Base-by-base conservation (phyloP, 2,888 invertebrate genomes). In the Apotomis turbidana region DNA sequence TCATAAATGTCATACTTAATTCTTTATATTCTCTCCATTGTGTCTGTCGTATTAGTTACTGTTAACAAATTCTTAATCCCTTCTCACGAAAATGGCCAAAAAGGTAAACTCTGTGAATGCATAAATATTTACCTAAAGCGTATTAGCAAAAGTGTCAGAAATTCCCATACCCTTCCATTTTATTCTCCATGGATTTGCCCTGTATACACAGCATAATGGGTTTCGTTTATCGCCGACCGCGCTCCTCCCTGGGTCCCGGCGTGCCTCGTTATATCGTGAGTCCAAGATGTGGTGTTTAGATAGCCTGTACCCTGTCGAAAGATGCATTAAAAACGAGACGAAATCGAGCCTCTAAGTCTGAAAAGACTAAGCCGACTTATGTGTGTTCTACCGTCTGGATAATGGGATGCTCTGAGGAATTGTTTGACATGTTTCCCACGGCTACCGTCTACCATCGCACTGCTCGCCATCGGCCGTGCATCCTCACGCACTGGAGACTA, bases 211-310 rank as follows among this genome's bases (percentile, higher is more conserved):
- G 51, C 67, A 71, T 52, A 62, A 71, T 62, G 68, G 71, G 46
- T 44, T 68, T 27, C 68, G 68, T 68, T 71, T 71, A 71, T 71
- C 71, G 52, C 51, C 49, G 12, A 71, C 57, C 57, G 67, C 60
- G 67, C 55, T 57, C 57, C 46, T 46, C 49, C 58, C 55, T 41
- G 27, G 60, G 67, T 68, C 71, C 71, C 62, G 0, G 51, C 55
- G 61, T 62, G 62, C 62, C 63, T 44, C 71, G 49, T 71, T 67
- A 71, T 67, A 61, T 71, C 66, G 36, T 38, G 54, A 54, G 64
- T 61, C 51, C 71, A 41, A 68, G 71, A 71, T 71, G 57, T 44
- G 57, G 62, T 68, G 41, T 71, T 57, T 46, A 61, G 71, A 71
- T 71, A 68, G 62, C 36, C 41, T 44, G 46, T n/a, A 71, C 15